Evolutionary conservation across 2,113 vertebrate species (phyloP).

Genomic region (Hippocampus guttulatus): DNA sequence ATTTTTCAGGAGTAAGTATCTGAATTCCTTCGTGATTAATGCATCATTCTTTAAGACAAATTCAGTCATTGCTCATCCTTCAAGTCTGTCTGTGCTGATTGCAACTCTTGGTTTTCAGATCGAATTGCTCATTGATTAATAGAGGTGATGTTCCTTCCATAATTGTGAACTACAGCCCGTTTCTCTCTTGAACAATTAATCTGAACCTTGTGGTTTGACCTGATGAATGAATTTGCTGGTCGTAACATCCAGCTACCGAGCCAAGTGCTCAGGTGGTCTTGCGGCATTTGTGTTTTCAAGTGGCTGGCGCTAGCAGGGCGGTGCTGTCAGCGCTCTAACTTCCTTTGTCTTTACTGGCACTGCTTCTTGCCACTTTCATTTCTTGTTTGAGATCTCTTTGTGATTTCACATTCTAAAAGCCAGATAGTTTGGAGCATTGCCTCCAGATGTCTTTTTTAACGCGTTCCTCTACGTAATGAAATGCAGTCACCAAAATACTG

Average conservation of each 20-base stretch:
- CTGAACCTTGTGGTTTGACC: not conserved
- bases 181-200: not conserved
- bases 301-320: not conserved
- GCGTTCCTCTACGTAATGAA: not conserved
- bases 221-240: constrained; percentile 1
- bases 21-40: not conserved
- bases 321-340: constrained; percentile 38
- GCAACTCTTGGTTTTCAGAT: not conserved
- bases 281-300: not conserved
- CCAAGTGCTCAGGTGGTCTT: constrained; percentile 8
- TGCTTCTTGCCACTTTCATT: constrained; percentile 51
- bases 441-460: not conserved
- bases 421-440: not conserved
- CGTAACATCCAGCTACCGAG: not conserved
- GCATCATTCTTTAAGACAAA: not conserved
- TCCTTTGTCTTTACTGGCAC: constrained; percentile 50
- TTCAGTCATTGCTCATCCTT: no score
- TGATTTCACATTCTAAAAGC: constrained; percentile 19
- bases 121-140: not conserved
- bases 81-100: not conserved
- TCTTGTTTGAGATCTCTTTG: constrained; percentile 27
- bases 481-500: not conserved
- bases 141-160: not conserved
- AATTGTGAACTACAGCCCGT: not conserved
- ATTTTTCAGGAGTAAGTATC: no score